Percentiles rank a stretch among this genome's conserved stretches.
Conservation (phyloP, 2,113 vertebrate genomes). For the Phyllopteryx taeniolatus region DNA sequence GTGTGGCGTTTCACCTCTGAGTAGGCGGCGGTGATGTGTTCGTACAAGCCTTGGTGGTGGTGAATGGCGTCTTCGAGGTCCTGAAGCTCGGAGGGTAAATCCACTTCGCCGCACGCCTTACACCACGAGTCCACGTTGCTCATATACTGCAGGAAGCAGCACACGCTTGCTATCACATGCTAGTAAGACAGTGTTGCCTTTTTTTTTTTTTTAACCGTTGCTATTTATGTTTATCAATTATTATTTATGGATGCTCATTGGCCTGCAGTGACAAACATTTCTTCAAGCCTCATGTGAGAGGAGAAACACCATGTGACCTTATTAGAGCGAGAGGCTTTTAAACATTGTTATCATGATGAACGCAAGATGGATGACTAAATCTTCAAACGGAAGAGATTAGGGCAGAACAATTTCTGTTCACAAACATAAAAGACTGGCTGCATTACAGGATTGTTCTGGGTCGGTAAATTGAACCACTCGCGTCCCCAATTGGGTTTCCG, state of each 20-base stretch:
- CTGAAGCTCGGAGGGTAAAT: slow-evolving; percentile 94
- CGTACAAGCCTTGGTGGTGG: slow-evolving; percentile 96
- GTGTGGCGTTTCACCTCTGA: slow-evolving; percentile 79
- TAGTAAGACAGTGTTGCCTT: slow-evolving; percentile 4
- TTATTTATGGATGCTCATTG: slow-evolving; percentile 9
- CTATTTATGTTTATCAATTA: background rate
- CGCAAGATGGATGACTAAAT: slow-evolving; percentile 1
- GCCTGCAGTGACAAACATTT: slow-evolving; percentile 24
- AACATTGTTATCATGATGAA: slow-evolving; percentile 4
- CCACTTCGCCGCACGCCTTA: slow-evolving; percentile 95
- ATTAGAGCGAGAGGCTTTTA: slow-evolving; percentile 18
- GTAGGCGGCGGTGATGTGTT: slow-evolving; percentile 94
- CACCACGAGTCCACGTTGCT: slow-evolving; percentile 97
- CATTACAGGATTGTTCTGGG: slow-evolving; percentile 48
- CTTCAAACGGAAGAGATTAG: slow-evolving; percentile 10
- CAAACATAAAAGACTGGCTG: slow-evolving; percentile 38
- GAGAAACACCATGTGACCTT: slow-evolving; percentile 4
- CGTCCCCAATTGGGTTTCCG: slow-evolving; percentile 9
- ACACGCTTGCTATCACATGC: slow-evolving; percentile 19
- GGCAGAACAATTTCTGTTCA: slow-evolving; percentile 28
- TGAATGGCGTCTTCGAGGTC: slow-evolving; percentile 97
- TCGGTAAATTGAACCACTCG: slow-evolving; percentile 31
- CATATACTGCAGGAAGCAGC: slow-evolving; percentile 83
- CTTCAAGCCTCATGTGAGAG: background rate
- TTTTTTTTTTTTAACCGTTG: background rate